phyloP scores from a whole-genome alignment of 2,113 vertebrate genomes.

The Crotophaga sulcirostris region DNA sequence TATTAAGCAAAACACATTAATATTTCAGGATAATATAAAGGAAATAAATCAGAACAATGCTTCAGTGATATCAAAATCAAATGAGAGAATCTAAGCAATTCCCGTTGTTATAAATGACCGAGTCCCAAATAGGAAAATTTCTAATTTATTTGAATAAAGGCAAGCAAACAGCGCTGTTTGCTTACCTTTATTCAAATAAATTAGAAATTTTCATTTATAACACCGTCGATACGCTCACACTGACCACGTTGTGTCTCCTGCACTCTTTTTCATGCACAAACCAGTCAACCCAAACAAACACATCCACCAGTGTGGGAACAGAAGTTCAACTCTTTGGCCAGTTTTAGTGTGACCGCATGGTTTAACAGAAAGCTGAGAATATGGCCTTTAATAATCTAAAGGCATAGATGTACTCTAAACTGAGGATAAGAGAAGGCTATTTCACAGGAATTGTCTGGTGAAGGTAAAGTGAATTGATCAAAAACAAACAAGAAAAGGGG shows the following conservation, averaged over 20 bases:
- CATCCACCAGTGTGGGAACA: not conserved
- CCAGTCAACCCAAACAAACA: not conserved
- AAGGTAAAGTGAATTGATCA: not conserved
- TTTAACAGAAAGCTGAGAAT: not conserved
- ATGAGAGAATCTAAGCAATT: not conserved
- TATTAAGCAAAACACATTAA: slow-evolving; percentile 9
- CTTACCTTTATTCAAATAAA: too few species aligned
- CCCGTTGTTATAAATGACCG: too few species aligned
- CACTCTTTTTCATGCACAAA: not conserved
- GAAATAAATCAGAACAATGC: slow-evolving; percentile 12
- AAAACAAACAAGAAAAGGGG: not conserved
- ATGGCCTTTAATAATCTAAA: not conserved
- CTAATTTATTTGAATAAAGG: too few species aligned
- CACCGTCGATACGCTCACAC: not conserved
- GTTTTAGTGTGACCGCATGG: not conserved
- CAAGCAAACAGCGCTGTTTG: too few species aligned
- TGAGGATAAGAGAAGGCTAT: not conserved
- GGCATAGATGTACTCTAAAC: not conserved
- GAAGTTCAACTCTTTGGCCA: not conserved
- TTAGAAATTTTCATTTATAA: too few species aligned
- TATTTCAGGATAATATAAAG: not conserved
- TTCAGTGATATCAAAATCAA: not conserved
- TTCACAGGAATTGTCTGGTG: not conserved
- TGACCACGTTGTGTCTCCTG: not conserved
- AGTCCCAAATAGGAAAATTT: too few species aligned